Evolutionary conservation across 2,113 vertebrate genomes (phyloP).

Genomic region (Tragelaphus buxtoni): DNA sequence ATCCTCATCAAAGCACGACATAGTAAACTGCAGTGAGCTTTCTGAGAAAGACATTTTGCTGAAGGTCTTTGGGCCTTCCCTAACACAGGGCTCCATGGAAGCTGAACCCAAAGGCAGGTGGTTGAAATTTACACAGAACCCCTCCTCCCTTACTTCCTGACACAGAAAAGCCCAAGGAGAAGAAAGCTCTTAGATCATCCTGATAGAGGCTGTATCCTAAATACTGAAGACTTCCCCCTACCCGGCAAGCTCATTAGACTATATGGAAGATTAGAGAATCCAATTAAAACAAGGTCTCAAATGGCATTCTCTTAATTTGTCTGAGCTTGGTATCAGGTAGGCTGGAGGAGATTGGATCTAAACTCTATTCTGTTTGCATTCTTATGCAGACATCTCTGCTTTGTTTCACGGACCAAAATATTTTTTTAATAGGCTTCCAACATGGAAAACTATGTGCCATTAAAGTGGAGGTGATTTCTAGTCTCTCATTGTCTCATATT

Average conservation of each 20-base stretch:
- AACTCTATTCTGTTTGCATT: slow-evolving; percentile 33
- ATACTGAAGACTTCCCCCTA: not conserved
- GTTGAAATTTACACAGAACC: not conserved
- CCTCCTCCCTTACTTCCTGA: not conserved
- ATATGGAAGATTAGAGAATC: slow-evolving; percentile 52
- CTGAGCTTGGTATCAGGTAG: slow-evolving; percentile 30
- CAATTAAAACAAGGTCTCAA: slow-evolving; percentile 63
- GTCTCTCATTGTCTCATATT: not conserved
- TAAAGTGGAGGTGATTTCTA: slow-evolving; percentile 11
- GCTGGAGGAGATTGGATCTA: slow-evolving; percentile 39
- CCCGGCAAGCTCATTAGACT: slow-evolving; percentile 27
- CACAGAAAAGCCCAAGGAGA: not conserved
- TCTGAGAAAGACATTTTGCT: not conserved
- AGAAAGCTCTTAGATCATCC: not conserved
- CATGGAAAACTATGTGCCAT: not conserved
- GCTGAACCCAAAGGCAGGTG: not conserved
- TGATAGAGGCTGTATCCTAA: not conserved
- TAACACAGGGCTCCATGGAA: not conserved
- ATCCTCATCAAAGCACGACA: not conserved
- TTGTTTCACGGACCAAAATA: slow-evolving; percentile 31
- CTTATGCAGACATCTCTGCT: slow-evolving; percentile 33
- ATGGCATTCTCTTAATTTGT: slow-evolving; percentile 30
- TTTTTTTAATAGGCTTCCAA: slow-evolving; percentile 47
- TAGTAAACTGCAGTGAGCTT: not conserved
- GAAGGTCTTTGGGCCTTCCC: not conserved